Evolutionary conservation across 2,113 vertebrate genomes (phyloP), one percentile per base, ranked within the genome.

Genomic region (Xiphophorus hellerii): DNA sequence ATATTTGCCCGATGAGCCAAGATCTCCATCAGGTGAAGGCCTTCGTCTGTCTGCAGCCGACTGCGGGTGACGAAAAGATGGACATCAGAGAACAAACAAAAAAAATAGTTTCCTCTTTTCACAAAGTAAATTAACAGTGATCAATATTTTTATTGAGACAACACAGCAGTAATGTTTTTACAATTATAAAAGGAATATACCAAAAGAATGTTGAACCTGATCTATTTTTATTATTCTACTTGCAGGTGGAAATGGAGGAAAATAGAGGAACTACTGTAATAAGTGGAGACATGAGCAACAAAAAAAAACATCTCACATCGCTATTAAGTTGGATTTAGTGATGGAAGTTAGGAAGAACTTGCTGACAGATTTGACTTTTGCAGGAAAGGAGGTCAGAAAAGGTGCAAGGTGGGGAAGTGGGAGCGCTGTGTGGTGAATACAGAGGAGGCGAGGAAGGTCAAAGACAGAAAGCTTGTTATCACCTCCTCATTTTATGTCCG

Each of bases 31-130:
- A 98, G 92, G 88, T 94, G 93, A 87, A 95, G 88, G 69, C 96
- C 98, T 87, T 96, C 91, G 77, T 97, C 96, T 5, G 94, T 96
- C 90, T 93, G 94, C 77, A 99, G 94, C 73, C 93, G 89, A 86
- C 97, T 98, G 93, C 86, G 58, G 80, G 73, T 0, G 73, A 69
- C 8, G 13, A 54, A 20, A n/a, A 44, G 25, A 10, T 15, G 60
- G 25, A 51, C 20, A 3, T 37, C 14, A 51, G 29, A 15, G 12
- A n/a, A 17, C 10, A 68, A 3, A 44, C 1, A 61, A 17, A 39
- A 61, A 29, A 20, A 17, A 28, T 5, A 0, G 51, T 58, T 58
- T 58, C 51, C 8, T n/a, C 25, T 58, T 10, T 9, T 5, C 5
- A 58, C 22, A 10, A 7, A 58, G 9, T n/a, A 54, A 54, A 7